Conservation (phyloP, 2,113 vertebrate species). For the Bos javanicus region DNA sequence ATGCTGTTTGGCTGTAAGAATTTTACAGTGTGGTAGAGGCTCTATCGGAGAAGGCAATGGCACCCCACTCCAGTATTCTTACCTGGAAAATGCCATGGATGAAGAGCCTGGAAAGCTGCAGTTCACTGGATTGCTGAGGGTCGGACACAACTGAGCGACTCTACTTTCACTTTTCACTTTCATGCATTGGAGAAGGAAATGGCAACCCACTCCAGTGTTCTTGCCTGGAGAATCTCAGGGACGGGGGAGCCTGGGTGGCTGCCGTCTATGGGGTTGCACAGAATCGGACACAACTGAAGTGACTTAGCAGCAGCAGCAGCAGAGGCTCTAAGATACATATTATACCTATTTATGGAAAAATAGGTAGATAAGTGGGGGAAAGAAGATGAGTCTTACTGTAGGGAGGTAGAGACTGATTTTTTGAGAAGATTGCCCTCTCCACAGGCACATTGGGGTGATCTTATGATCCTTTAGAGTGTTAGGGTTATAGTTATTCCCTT, state of each 20-base stretch:
- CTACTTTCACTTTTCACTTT: too few relatives aligned
- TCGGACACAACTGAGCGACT: rapidly evolving
- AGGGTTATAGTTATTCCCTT: not conserved
- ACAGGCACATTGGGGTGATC: not conserved
- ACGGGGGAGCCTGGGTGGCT: too few relatives aligned
- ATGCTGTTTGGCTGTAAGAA: not conserved
- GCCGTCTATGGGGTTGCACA: rapidly evolving
- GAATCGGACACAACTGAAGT: too few relatives aligned
- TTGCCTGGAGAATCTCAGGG: too few relatives aligned
- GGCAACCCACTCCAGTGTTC: too few relatives aligned
- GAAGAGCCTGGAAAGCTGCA: too few relatives aligned
- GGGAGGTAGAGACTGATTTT: not conserved
- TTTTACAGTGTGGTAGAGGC: not conserved
- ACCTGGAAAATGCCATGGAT: too few relatives aligned
- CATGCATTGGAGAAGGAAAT: too few relatives aligned
- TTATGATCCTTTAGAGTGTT: not conserved
- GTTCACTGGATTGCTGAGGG: too few relatives aligned
- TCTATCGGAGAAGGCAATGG: not conserved
- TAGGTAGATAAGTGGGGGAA: not conserved
- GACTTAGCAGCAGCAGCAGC: too few relatives aligned
- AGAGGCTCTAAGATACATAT: not conserved
- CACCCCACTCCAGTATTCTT: too few relatives aligned
- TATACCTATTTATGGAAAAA: not conserved
- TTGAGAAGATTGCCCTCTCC: not conserved
- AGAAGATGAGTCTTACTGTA: not conserved